Evolutionary conservation across 2,888 invertebrate genomes (phyloP).

Genomic region (Leucoptera coffeella): DNA sequence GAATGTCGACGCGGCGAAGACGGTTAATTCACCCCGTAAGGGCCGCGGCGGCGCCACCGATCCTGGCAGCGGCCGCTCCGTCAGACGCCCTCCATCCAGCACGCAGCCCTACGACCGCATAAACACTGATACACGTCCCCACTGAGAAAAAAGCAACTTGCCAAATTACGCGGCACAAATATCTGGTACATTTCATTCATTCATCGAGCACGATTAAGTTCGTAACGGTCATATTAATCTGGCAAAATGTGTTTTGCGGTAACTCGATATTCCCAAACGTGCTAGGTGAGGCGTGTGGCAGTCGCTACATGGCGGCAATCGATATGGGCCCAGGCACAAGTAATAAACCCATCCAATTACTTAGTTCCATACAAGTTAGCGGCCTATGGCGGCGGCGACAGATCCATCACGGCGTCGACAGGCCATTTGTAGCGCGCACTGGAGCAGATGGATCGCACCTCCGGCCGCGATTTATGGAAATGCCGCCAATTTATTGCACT

Average conservation of each 20-base stretch:
- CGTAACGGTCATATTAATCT: no score
- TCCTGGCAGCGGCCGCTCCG: slow-evolving; percentile 49
- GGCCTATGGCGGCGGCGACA: slow-evolving; percentile 29
- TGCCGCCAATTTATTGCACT: no score
- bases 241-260: no score
- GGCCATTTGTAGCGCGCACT: slow-evolving; percentile 47
- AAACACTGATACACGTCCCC: slow-evolving; percentile 21
- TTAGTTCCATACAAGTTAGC: slow-evolving; percentile 10
- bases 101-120: slow-evolving; percentile 29
- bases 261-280: no score
- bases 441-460: slow-evolving; percentile 45
- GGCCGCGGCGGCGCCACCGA: slow-evolving; percentile 43
- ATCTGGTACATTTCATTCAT: slow-evolving; percentile 23
- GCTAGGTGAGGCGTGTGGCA: no score
- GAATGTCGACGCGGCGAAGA: slow-evolving; percentile 25
- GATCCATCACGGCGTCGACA: slow-evolving; percentile 46
- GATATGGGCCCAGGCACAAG: neutral
- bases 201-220: slow-evolving; percentile 35
- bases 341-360: slow-evolving; percentile 7
- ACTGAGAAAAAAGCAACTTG: slow-evolving; percentile 15
- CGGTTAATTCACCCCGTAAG: slow-evolving; percentile 50
- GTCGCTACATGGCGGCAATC: no score
- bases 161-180: slow-evolving; percentile 10
- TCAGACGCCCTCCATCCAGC: no score
- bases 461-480: slow-evolving; percentile 35